Base-by-base conservation (phyloP, 1,140 invertebrate species). In the Nautilus pompilius region DNA sequence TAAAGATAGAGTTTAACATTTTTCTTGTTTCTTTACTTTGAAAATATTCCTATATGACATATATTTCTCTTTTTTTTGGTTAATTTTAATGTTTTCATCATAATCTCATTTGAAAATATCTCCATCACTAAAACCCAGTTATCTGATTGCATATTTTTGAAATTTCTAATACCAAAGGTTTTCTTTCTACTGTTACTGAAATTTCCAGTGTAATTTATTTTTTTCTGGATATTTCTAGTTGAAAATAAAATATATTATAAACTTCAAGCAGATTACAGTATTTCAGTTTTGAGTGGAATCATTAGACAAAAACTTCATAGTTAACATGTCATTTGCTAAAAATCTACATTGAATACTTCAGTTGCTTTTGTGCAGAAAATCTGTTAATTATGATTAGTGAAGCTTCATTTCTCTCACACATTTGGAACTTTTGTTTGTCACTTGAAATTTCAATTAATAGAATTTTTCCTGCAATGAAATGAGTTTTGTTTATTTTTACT, bases 231-330 rank as follows among this genome's bases (percentile, higher is more conserved):
- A 80, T 59, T 60, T 82, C 80, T 4, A 81, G 72, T 33, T 71
- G 56, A 58, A 82, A 81, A 57, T 77, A 73, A 51, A 82, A 73
- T 15, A 66, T 54, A 57, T 82, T 82, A 17, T 68, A 58, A 15
- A 82, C 67, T 53, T 81, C 79, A 20, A 82, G 82, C 54, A 82
- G 78, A 65, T 80, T 78, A 63, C 79, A 82, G 48, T 64, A 70
- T 20, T 80, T 73, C 20, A 82, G 63, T n/a, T 56, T 61, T 0
- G 80, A 74, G 65, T 82, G 79, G 0, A 80, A 80, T 6, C 80
- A 78, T 63, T 81, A 82, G 0, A 78, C 77, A 0, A 48, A 59
- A 33, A 81, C 67, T 62, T 80, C 75, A 29, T 72, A 70, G 63
- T 78, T 70, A 58, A 81, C 80, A 17, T 76, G 62, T 32, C 76